Conservation (phyloP, 2,888 invertebrate species). For the Noctua janthe region DNA sequence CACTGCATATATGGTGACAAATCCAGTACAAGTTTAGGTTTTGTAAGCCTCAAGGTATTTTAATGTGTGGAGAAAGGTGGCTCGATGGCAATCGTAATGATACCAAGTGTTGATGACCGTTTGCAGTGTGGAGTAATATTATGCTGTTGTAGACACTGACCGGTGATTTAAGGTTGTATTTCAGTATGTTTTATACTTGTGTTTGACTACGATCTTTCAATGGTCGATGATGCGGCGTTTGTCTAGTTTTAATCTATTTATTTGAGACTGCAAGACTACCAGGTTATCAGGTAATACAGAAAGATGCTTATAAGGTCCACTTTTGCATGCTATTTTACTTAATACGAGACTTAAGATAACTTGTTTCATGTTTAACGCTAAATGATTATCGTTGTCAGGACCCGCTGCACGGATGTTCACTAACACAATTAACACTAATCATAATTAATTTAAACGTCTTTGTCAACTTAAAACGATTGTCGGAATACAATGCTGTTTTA, state of each 20-base stretch:
- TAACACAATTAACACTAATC: neutral
- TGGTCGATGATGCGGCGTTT: neutral
- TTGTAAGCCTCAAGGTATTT: constrained; percentile 60
- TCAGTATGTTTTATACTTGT: neutral
- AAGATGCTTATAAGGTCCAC: neutral
- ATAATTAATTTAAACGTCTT: constrained; percentile 4
- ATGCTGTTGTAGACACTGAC: neutral
- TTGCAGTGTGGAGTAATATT: constrained; percentile 10
- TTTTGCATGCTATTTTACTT: neutral
- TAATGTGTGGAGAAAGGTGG: constrained; percentile 58
- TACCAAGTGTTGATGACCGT: constrained; percentile 44
- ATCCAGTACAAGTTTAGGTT: constrained; percentile 60
- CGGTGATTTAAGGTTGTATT: neutral
- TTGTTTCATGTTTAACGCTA: neutral
- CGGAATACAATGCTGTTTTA: neutral
- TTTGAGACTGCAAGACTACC: neutral
- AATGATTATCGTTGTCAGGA: neutral
- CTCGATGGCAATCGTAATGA: constrained; percentile 60
- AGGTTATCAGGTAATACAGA: neutral
- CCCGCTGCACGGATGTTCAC: neutral
- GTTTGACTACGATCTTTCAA: neutral
- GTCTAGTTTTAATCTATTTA: neutral
- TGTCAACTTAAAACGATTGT: neutral
- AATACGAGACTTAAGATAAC: neutral
- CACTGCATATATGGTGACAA: constrained; percentile 57